phyloP scores from a whole-genome alignment of 2,888 invertebrate genomes.

The Apoda limacodes region DNA sequence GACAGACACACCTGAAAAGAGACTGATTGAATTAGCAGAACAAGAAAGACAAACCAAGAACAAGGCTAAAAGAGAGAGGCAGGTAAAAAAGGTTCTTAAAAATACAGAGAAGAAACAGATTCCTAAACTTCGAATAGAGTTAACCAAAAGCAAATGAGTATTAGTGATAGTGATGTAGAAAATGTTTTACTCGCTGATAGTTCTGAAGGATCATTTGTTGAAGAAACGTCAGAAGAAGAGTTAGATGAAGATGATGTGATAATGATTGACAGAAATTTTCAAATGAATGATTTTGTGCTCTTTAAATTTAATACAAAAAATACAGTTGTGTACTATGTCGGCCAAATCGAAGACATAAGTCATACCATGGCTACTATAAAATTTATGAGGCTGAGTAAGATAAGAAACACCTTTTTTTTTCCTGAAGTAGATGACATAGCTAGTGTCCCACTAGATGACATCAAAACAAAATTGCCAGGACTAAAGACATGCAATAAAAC shows the following conservation, averaged over 20 bases:
- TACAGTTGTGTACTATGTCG: constrained; percentile 16
- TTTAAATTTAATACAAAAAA: constrained; percentile 17
- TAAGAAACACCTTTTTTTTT: constrained; percentile 15
- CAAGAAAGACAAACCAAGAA: constrained; percentile 16
- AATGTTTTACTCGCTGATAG: constrained; percentile 2
- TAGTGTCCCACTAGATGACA: not conserved
- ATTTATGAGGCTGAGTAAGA: constrained; percentile 21
- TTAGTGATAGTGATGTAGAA: constrained; percentile 10
- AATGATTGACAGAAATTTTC: constrained; percentile 15
- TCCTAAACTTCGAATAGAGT: not conserved
- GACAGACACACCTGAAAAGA: constrained; percentile 17
- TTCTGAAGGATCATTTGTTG: not conserved
- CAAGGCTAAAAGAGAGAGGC: constrained; percentile 10
- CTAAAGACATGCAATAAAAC: constrained; percentile 5
- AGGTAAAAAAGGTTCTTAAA: constrained; percentile 5
- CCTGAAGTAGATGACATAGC: constrained; percentile 8
- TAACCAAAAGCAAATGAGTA: constrained; percentile 3
- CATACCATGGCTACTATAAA: constrained; percentile 18
- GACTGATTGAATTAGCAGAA: constrained; percentile 15
- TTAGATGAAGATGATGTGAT: not conserved
- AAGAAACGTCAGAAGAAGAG: not conserved
- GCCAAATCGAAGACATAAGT: constrained; percentile 18
- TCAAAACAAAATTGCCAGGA: constrained; percentile 4
- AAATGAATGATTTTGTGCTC: constrained; percentile 14
- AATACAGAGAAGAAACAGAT: not conserved